Conservation (phyloP, 2,113 vertebrate genomes). For the Eptesicus fuscus region DNA sequence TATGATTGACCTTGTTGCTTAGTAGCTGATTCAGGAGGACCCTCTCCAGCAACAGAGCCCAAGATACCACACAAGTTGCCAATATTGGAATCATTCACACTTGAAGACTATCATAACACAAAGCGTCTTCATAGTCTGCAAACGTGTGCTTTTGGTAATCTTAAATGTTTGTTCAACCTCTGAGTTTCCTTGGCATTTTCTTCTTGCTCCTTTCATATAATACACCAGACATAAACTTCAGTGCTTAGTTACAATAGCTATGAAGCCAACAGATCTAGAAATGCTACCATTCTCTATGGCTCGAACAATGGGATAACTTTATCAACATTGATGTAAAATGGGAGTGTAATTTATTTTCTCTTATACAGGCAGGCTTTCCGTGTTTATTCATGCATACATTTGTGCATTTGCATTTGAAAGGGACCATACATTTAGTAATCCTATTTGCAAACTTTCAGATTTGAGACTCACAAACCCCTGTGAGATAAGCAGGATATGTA, state of each 20-base stretch:
- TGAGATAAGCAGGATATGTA: background rate
- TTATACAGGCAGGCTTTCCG: background rate
- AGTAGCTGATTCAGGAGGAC: background rate
- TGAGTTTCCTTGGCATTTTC: slow-evolving; percentile 24
- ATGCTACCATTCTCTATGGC: background rate
- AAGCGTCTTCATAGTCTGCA: background rate
- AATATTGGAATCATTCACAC: background rate
- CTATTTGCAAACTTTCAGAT: background rate
- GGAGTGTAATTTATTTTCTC: background rate
- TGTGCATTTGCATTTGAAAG: background rate
- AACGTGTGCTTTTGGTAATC: background rate
- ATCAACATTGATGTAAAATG: background rate
- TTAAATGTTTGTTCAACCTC: background rate
- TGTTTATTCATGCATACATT: background rate
- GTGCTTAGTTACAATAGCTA: background rate
- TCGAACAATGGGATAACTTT: background rate
- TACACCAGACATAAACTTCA: background rate
- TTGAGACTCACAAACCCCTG: background rate
- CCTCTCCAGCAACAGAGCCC: background rate
- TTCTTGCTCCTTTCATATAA: background rate
- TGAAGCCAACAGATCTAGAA: background rate
- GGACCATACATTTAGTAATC: background rate
- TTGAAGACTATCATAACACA: background rate
- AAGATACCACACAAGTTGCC: background rate
- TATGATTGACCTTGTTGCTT: background rate